Conservation (phyloP, 2,888 invertebrate genomes). For the Nymphalis polychloros region DNA sequence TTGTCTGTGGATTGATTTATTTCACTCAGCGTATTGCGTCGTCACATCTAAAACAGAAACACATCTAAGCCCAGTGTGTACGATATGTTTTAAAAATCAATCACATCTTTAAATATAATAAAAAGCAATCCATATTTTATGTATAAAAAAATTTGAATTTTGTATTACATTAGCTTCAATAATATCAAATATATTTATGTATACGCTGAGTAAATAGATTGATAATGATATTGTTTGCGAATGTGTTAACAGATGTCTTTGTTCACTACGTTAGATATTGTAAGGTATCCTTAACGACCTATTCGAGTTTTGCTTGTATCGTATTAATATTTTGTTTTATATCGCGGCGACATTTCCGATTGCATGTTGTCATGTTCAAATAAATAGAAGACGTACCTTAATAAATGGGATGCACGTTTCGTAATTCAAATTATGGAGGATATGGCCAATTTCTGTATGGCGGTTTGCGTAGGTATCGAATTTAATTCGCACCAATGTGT, state of each 20-base stretch:
- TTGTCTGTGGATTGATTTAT: slow-evolving; percentile 15
- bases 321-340: slow-evolving; percentile 37
- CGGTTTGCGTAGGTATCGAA: no score
- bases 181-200: neutral
- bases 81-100: neutral
- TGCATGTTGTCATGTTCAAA: slow-evolving; percentile 69
- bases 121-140: no score
- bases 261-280: slow-evolving; percentile 26
- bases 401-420: neutral
- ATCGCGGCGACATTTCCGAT: slow-evolving; percentile 70
- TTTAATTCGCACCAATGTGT: no score
- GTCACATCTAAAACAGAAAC: neutral
- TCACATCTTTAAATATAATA: neutral
- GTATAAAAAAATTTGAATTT: neutral
- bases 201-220: slow-evolving; percentile 32
- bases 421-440: no score
- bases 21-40: slow-evolving; percentile 27
- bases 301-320: slow-evolving; percentile 35
- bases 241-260: slow-evolving; percentile 25
- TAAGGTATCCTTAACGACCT: slow-evolving; percentile 34
- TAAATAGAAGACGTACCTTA: neutral
- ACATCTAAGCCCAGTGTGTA: neutral
- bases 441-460: no score
- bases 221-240: slow-evolving; percentile 18
- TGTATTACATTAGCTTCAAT: neutral